A percentile compares a stretch with the other conserved stretches of the same genome.
Evolutionary conservation across 2,113 vertebrate genomes (phyloP).

Genomic region (Rhinoderma darwinii): DNA sequence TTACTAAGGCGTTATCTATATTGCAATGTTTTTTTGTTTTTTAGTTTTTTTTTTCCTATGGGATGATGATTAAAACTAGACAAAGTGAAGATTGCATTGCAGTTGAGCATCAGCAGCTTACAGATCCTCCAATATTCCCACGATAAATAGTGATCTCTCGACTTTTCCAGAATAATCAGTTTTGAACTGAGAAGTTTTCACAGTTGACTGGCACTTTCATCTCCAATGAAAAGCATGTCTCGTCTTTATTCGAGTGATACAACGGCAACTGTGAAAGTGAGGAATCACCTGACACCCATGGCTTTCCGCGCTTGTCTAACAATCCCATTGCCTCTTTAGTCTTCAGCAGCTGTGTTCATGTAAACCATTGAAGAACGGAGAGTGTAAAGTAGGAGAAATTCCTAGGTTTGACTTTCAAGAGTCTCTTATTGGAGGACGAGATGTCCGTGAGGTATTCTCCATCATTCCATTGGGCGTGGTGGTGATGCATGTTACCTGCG

Average conservation of each 20-base stretch:
- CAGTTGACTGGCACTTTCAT: constrained; percentile 35
- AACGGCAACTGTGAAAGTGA: constrained; percentile 64
- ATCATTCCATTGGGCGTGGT: constrained; percentile 71
- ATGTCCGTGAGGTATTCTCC: constrained; percentile 80
- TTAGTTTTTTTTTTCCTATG: constrained; percentile 31
- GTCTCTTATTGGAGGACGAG: constrained; percentile 83
- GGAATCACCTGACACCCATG: constrained; percentile 71
- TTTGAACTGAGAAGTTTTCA: neutral
- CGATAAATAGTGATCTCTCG: constrained; percentile 73
- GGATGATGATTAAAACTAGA: constrained; percentile 69
- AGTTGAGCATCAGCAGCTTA: constrained; percentile 72
- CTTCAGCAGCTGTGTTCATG: constrained; percentile 95
- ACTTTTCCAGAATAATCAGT: constrained; percentile 51
- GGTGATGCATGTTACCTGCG: constrained; percentile 89
- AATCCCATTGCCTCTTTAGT: constrained; percentile 72
- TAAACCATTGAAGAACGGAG: constrained; percentile 92
- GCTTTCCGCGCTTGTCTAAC: constrained; percentile 70
- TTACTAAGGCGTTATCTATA: constrained; percentile 65
- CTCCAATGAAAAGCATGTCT: constrained; percentile 14
- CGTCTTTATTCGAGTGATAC: constrained; percentile 58
- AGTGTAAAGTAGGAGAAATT: constrained; percentile 86
- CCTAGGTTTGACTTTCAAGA: constrained; percentile 79
- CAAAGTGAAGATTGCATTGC: constrained; percentile 63
- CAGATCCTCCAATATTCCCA: constrained; percentile 71
- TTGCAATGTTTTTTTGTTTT: constrained; percentile 56